Evolutionary conservation across 2,113 vertebrate genomes (phyloP), one percentile per base, ranked within the genome.

Genomic region (Stictonetta naevosa): DNA sequence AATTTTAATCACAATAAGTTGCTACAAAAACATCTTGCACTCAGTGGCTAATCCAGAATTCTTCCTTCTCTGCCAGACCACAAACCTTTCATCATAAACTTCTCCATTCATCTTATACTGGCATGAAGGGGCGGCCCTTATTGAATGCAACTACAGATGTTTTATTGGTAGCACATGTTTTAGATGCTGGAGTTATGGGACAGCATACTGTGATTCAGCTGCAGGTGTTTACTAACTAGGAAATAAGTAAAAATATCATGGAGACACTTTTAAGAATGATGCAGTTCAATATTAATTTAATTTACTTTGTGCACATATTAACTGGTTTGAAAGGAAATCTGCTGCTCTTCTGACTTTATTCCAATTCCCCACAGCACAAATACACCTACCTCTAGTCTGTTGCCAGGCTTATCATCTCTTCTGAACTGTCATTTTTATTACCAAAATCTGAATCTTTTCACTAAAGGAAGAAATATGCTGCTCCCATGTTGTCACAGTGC

Each of bases 91-190:
- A 91, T 92, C 91, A 87, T 90, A 68, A 94, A 87, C 75, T 96
- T 96, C 90, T 73, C 88, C 83, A 85, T 96, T 88, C 74, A 82
- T 93, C 86, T 95, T 77, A 69, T 74, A 50, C 62, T 91, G 91
- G 78, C 83, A 92, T 88, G 84, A 73, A 96, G 80, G 58, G 68
- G 71, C 19, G 0, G 75, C 76, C 69, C 86, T 88, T 89, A 93
- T 13, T 95, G 90, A 92, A 94, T 78, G 84, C 56, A 92, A 84
- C 84, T 92, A 81, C 75, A 84, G 76, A 93, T 92, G 85, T 92
- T 96, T 96, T 93, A 97, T 96, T 93, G 88, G 69, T 79, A 96
- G 74, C 94, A 95, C 72, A 88, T 95, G 95, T 84, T 95, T 96
- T 79, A 71, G 63, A 83, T 84, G 76, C 59, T 75, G 50, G 73